phyloP scores from a whole-genome alignment of 2,888 invertebrate genomes.

The Protophormia terraenovae region DNA sequence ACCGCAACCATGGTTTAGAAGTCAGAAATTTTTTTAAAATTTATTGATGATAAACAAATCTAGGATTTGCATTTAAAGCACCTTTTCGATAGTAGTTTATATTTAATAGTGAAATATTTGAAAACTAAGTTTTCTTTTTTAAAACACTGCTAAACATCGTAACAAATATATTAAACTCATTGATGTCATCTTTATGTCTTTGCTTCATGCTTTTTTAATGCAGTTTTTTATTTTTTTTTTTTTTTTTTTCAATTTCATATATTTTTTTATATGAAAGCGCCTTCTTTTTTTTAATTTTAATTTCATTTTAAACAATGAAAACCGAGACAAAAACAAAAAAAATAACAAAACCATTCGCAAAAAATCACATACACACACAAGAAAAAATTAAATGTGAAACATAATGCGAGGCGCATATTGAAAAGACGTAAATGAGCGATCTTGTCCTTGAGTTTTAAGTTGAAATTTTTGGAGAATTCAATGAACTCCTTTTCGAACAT shows the following conservation, averaged over 20 bases:
- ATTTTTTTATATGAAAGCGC: not conserved
- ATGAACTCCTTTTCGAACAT: slow-evolving; percentile 72
- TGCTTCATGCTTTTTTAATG: not conserved
- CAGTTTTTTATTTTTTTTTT: not conserved
- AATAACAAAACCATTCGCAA: no score
- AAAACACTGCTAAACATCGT: not conserved
- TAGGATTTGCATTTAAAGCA: no score
- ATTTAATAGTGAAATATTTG: not conserved
- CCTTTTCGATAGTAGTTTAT: no score
- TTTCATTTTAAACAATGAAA: not conserved
- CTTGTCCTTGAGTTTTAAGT: slow-evolving; percentile 77
- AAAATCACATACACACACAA: not conserved
- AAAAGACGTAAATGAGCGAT: slow-evolving; percentile 59
- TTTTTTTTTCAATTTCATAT: no score
- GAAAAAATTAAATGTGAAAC: slow-evolving; percentile 44
- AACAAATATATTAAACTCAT: not conserved
- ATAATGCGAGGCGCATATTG: slow-evolving; percentile 58
- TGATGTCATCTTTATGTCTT: not conserved
- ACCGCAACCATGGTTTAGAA: not conserved
- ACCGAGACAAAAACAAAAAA: slow-evolving; percentile 6
- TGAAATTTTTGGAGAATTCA: slow-evolving; percentile 76
- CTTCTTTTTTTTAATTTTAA: not conserved
- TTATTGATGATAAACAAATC: no score
- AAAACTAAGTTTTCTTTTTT: not conserved
- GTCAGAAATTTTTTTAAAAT: not conserved